These are phyloP conservation scores for Temnothorax unifasciatus DNA, from an alignment of 2,888 invertebrate genomes.

Conservation along the genomic window DNA sequence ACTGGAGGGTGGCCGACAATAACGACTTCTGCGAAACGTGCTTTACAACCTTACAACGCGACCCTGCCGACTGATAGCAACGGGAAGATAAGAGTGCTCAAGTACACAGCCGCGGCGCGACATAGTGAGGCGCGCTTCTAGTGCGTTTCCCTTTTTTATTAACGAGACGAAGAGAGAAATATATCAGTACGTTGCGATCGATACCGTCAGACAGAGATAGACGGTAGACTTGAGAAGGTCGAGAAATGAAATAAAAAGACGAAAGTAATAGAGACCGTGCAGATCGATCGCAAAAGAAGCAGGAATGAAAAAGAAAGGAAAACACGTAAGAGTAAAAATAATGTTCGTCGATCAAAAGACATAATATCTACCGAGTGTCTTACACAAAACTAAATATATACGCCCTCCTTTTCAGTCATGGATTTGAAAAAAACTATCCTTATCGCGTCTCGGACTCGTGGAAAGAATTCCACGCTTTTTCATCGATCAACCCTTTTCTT, in stretches of 20 bases:
- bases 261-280: neutral
- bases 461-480: slow-evolving; percentile 29
- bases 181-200: neutral
- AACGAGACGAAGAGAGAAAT: slow-evolving; percentile 5
- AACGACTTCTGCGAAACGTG: slow-evolving; percentile 60
- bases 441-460: slow-evolving; percentile 55
- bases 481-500: slow-evolving; percentile 50
- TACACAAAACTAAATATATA: neutral
- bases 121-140: neutral
- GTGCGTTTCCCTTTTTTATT: slow-evolving; percentile 13
- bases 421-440: slow-evolving; percentile 42
- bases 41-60: slow-evolving; percentile 21
- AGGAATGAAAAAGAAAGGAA: neutral
- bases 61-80: slow-evolving; percentile 38
- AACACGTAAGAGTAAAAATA: neutral
- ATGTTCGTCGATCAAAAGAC: neutral
- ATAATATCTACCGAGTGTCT: neutral
- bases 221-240: slow-evolving; percentile 3
- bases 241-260: slow-evolving; percentile 22
- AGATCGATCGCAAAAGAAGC: neutral
- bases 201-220: neutral
- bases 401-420: neutral
- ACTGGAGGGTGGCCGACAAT: slow-evolving; percentile 29
- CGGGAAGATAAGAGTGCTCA: slow-evolving; percentile 32
- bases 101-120: neutral